A percentile compares a stretch with the other conserved stretches of the same genome.
Evolutionary conservation across 2,888 invertebrate species (phyloP).

Genomic region (Julus scanicus): DNA sequence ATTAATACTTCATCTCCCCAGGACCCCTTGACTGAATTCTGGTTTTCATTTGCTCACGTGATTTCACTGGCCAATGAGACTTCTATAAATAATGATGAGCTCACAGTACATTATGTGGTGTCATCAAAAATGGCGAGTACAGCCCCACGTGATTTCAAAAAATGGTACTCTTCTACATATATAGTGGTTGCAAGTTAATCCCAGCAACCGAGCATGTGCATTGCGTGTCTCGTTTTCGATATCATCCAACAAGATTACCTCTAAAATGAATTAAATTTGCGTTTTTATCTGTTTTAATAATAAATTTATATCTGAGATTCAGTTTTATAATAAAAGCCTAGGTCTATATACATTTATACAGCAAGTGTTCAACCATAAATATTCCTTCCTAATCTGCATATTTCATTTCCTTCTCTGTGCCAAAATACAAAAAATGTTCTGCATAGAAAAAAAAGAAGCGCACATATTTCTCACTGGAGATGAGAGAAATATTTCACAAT

Average conservation of each 20-base stretch:
- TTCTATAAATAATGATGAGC: too few species aligned
- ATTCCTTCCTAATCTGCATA: neutral
- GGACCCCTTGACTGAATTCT: too few species aligned
- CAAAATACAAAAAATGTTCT: neutral
- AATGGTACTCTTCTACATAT: too few species aligned
- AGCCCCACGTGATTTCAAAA: too few species aligned
- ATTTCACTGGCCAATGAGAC: too few species aligned
- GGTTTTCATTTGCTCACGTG: too few species aligned
- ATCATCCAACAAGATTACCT: neutral
- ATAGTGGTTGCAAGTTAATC: too few species aligned
- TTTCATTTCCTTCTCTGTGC: neutral
- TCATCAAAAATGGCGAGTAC: too few species aligned
- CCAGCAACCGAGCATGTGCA: too few species aligned
- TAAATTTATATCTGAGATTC: neutral
- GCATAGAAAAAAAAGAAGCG: neutral
- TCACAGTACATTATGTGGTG: too few species aligned
- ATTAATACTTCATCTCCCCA: too few species aligned
- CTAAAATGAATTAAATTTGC: neutral
- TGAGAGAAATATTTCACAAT: neutral
- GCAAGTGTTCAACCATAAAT: conserved; percentile 1
- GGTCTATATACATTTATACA: neutral
- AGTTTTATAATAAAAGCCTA: neutral
- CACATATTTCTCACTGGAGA: neutral
- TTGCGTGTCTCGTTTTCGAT: too few species aligned
- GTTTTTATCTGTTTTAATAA: neutral